Conservation (phyloP, 2,113 vertebrate genomes). For the Anarrhichthys ocellatus region DNA sequence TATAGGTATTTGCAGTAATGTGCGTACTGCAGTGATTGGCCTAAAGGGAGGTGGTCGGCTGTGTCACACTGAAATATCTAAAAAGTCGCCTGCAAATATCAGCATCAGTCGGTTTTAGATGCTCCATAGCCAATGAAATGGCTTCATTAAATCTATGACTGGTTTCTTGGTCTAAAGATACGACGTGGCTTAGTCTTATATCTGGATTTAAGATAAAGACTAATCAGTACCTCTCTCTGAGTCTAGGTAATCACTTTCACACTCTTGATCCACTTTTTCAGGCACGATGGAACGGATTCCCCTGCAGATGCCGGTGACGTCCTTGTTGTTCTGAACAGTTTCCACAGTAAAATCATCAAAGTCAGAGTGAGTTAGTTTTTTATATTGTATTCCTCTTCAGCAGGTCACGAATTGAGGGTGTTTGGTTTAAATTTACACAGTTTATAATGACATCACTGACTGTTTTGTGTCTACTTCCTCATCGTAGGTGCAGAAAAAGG, state of each 20-base stretch:
- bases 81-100: not conserved
- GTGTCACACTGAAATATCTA: not conserved
- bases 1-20: not conserved
- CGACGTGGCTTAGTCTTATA: not conserved
- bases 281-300: slow-evolving; percentile 94
- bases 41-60: not conserved
- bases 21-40: not conserved
- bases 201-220: not conserved
- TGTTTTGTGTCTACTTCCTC: slow-evolving; percentile 10
- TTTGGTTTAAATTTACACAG: not conserved
- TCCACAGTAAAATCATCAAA: slow-evolving; percentile 97
- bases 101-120: not conserved
- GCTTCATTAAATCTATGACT: not conserved
- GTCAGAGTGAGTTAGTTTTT: slow-evolving; percentile 86
- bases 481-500: slow-evolving; percentile 84
- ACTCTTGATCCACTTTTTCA: slow-evolving; percentile 62
- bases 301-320: slow-evolving; percentile 83
- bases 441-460: not conserved
- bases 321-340: slow-evolving; percentile 90
- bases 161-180: not conserved
- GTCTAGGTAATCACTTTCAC: not conserved
- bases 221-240: not conserved
- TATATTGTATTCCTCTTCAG: not conserved
- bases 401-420: not conserved
- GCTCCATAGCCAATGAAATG: not conserved